Evolutionary conservation across 2,888 invertebrate genomes (phyloP).

Genomic region (Himalopsyche anomala): DNA sequence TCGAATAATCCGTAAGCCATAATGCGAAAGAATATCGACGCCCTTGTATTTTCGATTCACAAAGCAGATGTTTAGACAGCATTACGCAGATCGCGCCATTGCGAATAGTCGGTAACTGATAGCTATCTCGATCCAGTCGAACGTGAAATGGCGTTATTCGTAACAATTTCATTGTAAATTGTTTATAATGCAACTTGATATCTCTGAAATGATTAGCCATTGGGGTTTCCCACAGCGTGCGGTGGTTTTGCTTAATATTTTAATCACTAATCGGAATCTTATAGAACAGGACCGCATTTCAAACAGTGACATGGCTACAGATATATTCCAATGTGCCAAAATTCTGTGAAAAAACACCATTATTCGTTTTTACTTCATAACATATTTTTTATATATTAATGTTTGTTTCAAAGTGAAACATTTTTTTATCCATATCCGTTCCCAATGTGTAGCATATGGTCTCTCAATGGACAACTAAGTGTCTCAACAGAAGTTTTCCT

Average conservation of each 20-base stretch:
- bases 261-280: background rate
- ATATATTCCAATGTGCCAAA: no score
- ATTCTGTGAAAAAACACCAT: background rate
- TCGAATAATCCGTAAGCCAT: no score
- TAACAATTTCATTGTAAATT: constrained; percentile 54
- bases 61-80: constrained; percentile 56
- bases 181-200: constrained; percentile 61
- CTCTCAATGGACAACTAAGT: no score
- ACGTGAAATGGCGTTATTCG: constrained; percentile 59
- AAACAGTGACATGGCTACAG: no score
- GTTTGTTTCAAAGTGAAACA: no score
- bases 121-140: constrained; percentile 55
- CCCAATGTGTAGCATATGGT: no score
- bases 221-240: constrained; percentile 57
- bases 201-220: constrained; percentile 56
- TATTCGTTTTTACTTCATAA: background rate
- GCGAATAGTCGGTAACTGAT: constrained; percentile 51
- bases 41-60: constrained; percentile 19
- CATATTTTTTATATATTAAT: background rate
- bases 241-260: constrained; percentile 30
- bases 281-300: background rate
- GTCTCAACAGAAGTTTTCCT: background rate
- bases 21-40: background rate
- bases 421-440: no score
- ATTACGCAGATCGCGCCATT: constrained; percentile 19